phyloP scores from a whole-genome alignment of 2,888 invertebrate species.

The Lasius platythorax region DNA sequence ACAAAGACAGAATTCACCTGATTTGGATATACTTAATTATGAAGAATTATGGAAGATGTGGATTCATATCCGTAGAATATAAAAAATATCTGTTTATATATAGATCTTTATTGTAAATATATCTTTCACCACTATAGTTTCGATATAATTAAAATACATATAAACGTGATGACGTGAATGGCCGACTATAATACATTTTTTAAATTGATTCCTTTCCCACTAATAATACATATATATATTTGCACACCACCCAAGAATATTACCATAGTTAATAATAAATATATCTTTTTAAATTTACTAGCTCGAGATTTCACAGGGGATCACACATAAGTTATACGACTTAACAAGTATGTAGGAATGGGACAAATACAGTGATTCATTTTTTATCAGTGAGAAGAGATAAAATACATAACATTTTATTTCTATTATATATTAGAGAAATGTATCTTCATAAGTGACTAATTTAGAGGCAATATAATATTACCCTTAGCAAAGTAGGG shows the following conservation, averaged over 20 bases:
- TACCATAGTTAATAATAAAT: slow-evolving; percentile 72
- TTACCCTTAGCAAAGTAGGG: neutral
- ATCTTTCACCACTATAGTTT: slow-evolving; percentile 50
- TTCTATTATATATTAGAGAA: neutral
- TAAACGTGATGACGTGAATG: slow-evolving; percentile 59
- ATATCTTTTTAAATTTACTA: slow-evolving; percentile 63
- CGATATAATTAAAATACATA: slow-evolving; percentile 67
- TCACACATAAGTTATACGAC: neutral
- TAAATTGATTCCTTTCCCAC: slow-evolving; percentile 60
- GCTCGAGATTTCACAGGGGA: neutral
- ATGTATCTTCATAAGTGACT: neutral
- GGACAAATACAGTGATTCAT: neutral
- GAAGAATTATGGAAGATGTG: slow-evolving; percentile 73
- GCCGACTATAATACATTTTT: slow-evolving; percentile 66
- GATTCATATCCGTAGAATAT: neutral
- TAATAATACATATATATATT: slow-evolving; percentile 39
- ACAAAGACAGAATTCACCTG: slow-evolving; percentile 21
- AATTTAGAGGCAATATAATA: neutral
- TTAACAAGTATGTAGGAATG: slow-evolving; percentile 35
- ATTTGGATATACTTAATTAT: slow-evolving; percentile 75
- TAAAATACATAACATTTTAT: neutral
- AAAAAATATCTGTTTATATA: slow-evolving; percentile 34
- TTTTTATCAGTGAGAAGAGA: neutral
- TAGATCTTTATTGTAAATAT: slow-evolving; percentile 75
- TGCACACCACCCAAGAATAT: slow-evolving; percentile 61